phyloP scores from a whole-genome alignment of 2,888 invertebrate genomes.

The Drosophila percnosoma region DNA sequence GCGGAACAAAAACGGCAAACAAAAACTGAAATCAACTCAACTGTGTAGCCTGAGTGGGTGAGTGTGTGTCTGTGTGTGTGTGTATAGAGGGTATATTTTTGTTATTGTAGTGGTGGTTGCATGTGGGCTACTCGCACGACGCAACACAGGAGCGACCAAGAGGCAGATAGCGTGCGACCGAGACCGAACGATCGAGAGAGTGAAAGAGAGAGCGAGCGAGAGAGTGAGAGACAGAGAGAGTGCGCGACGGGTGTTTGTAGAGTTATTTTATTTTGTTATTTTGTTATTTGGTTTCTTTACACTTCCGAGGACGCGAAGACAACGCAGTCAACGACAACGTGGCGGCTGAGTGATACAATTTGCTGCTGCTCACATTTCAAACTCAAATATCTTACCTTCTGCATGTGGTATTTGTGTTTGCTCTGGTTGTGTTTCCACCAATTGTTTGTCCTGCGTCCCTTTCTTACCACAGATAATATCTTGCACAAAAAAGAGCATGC shows the following conservation, averaged over 20 bases:
- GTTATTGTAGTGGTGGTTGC: constrained; percentile 75
- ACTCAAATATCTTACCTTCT: constrained; percentile 13
- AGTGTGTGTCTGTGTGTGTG: constrained; percentile 28
- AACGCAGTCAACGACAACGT: constrained; percentile 59
- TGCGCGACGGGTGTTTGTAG: constrained; percentile 57
- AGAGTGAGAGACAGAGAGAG: constrained; percentile 27
- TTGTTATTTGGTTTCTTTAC: constrained; percentile 20
- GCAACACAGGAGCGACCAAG: constrained; percentile 45
- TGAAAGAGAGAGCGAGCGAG: constrained; percentile 21
- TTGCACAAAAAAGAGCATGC: constrained; percentile 11
- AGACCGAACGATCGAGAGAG: constrained; percentile 14
- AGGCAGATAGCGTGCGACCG: constrained; percentile 24
- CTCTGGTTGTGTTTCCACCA: constrained; percentile 28
- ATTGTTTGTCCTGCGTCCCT: constrained; percentile 52
- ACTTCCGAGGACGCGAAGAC: constrained; percentile 61
- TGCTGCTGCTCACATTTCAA: constrained; percentile 36
- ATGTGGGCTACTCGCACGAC: constrained; percentile 41
- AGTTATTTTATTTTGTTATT: constrained; percentile 51
- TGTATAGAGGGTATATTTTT: constrained; percentile 39
- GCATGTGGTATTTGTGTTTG: constrained; percentile 35
- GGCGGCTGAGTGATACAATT: constrained; percentile 76
- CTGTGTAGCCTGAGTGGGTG: constrained; percentile 22
- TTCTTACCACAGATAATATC: constrained; percentile 53
- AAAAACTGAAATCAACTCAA: constrained; percentile 54
- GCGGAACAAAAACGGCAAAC: constrained; percentile 73